Evolutionary conservation across 2,888 invertebrate species (phyloP).

Genomic region (Anoplius nigerrimus): DNA sequence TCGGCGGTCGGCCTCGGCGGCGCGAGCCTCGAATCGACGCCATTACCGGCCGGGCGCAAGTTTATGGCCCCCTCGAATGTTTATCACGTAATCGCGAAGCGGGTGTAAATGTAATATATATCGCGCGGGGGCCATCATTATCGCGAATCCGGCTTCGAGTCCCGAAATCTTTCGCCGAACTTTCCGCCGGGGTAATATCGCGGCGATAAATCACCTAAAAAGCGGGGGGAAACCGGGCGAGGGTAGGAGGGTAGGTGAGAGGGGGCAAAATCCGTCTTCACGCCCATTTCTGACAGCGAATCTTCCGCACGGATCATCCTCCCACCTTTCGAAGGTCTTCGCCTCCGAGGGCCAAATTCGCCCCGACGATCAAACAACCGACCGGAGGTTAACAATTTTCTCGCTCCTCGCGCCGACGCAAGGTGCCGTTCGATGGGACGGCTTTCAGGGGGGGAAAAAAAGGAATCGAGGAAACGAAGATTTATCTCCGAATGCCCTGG

Average conservation of each 20-base stretch:
- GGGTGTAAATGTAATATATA: no score
- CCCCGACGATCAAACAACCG: conserved; percentile 62
- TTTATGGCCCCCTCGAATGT: no score
- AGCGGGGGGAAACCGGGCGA: conserved; percentile 21
- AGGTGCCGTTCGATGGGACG: no score
- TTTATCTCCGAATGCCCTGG: conserved; percentile 27
- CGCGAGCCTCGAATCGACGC: not conserved
- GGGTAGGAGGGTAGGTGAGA: not conserved
- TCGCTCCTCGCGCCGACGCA: not conserved
- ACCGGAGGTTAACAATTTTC: conserved; percentile 60
- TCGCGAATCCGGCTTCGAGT: no score
- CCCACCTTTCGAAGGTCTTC: conserved; percentile 4
- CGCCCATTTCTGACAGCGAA: conserved; percentile 37
- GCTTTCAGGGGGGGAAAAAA: not conserved
- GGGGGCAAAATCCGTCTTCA: conserved; percentile 42
- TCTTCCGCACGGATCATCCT: conserved; percentile 8
- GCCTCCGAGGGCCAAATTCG: conserved; percentile 52
- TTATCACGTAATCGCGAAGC: no score
- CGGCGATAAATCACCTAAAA: conserved; percentile 40
- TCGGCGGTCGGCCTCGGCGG: not conserved
- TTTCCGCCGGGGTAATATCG: conserved; percentile 31
- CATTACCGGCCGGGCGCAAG: no score
- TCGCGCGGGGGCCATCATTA: no score
- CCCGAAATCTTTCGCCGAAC: not conserved
- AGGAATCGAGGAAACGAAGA: conserved; percentile 12